phyloP scores from a whole-genome alignment of 2,797 vertebrate species.

The Ficedula albicollis region DNA sequence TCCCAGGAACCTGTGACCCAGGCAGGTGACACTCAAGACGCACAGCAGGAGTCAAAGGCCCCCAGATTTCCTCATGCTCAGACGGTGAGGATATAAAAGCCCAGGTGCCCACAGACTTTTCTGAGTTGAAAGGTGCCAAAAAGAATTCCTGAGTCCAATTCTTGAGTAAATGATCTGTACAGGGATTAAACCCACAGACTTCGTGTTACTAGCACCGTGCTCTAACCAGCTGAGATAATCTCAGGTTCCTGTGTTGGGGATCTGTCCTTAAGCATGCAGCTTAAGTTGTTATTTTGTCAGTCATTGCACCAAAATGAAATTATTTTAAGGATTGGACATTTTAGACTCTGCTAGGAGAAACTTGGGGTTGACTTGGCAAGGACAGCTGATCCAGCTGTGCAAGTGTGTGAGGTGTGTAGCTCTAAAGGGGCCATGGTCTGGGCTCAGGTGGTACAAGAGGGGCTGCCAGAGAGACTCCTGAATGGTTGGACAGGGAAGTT shows the following conservation, averaged over 20 bases:
- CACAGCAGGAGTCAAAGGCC: rapidly evolving
- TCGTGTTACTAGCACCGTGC: neutral
- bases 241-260: neutral
- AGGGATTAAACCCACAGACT: neutral
- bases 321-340: neutral
- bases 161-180: neutral
- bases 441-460: neutral
- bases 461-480: neutral
- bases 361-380: neutral
- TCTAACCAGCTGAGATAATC: neutral
- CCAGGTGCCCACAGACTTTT: too few species aligned
- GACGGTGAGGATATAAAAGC: neutral
- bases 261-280: rapidly evolving
- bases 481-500: neutral
- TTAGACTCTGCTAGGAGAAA: neutral
- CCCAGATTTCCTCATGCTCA: neutral
- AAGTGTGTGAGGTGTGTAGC: neutral
- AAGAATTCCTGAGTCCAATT: neutral
- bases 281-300: neutral
- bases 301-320: neutral
- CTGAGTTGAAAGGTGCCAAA: neutral
- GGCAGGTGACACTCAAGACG: neutral
- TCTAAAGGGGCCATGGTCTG: rapidly evolving
- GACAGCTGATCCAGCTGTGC: neutral
- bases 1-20: neutral